Evolutionary conservation across 2,113 vertebrate species (phyloP), one percentile per base, ranked within the genome.

Genomic region (Tretioscincus oriximinensis): DNA sequence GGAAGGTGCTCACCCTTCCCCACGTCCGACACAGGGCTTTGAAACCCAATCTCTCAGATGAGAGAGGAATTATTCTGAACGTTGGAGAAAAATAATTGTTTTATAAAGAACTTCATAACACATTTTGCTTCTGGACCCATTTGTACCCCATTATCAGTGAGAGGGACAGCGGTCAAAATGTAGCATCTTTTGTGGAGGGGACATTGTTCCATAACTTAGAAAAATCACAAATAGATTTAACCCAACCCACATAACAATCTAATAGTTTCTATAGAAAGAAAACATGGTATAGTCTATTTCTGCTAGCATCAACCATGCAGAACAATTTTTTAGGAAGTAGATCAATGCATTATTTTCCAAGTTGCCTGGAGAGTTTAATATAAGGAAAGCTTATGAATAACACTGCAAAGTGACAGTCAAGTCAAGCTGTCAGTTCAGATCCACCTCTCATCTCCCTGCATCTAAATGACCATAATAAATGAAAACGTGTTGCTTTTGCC

Each of bases 301-400:
- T 78, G 84, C 73, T 78, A 58, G 74, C 76, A 85, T 76, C 45
- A 61, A 14, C 77, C 45, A 16, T 66, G n/a, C 0, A 0, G 73
- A 47, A 18, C 76, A 21, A 14, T 65, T 4, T 74, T 77, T 18
- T 67, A 51, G n/a, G 0, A 0, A 75, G 69, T 2, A n/a, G 0
- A 0, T 45, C 71, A 73, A 68, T 79, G 64, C 61, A 67, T 35
- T 0, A 0, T 12, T 76, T 61, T 64, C 67, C 64, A 60, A 31
- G 0, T 18, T 0, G 35, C 79, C 77, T 22, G 47, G 18, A 18
- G 28, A 77, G 4, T 58, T 14, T 51, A 11, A 60, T 88, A 80
- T 58, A 65, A 70, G 75, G 28, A 64, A 77, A 58, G 54, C 16
- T 1, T 1, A 2, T 26, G 51, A 1, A 4, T 24, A 68, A 72